phyloP scores from a whole-genome alignment of 2,113 vertebrate species.

The Epinephelus lanceolatus region DNA sequence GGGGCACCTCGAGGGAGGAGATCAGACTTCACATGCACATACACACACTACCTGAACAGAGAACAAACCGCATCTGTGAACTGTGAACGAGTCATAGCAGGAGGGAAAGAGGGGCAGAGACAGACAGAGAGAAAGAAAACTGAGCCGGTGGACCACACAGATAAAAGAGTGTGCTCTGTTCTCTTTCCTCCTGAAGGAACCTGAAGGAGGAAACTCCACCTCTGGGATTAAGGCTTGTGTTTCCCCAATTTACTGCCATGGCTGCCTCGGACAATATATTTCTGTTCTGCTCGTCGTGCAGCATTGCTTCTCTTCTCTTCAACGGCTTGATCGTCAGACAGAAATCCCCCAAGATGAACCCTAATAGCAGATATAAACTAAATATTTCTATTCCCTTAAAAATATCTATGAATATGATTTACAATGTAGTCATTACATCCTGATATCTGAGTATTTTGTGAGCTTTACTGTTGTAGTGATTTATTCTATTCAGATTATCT shows the following conservation, averaged over 20 bases:
- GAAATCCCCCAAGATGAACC: background rate
- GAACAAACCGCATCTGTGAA: slow-evolving; percentile 95
- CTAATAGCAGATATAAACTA: background rate
- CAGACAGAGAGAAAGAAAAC: slow-evolving; percentile 81
- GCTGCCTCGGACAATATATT: slow-evolving; percentile 69
- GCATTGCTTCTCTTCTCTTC: slow-evolving; percentile 24
- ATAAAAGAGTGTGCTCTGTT: slow-evolving; percentile 93
- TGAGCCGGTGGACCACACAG: slow-evolving; percentile 93
- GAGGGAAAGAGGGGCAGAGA: slow-evolving; percentile 66
- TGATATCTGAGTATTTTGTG: background rate
- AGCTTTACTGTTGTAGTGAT: background rate
- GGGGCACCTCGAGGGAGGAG: slow-evolving; percentile 90
- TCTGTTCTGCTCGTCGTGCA: slow-evolving; percentile 63
- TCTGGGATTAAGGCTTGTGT: slow-evolving; percentile 78
- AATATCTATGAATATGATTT: background rate
- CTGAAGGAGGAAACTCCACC: slow-evolving; percentile 81
- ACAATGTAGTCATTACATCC: background rate
- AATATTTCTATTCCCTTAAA: background rate
- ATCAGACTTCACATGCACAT: slow-evolving; percentile 89
- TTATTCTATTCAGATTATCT: background rate
- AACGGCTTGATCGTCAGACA: background rate
- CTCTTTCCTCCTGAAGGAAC: slow-evolving; percentile 77
- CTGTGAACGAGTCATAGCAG: slow-evolving; percentile 67
- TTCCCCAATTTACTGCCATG: slow-evolving; percentile 72
- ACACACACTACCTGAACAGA: slow-evolving; percentile 84